phyloP scores from a whole-genome alignment of 1,140 invertebrate species.

The Cephus cinctus region DNA sequence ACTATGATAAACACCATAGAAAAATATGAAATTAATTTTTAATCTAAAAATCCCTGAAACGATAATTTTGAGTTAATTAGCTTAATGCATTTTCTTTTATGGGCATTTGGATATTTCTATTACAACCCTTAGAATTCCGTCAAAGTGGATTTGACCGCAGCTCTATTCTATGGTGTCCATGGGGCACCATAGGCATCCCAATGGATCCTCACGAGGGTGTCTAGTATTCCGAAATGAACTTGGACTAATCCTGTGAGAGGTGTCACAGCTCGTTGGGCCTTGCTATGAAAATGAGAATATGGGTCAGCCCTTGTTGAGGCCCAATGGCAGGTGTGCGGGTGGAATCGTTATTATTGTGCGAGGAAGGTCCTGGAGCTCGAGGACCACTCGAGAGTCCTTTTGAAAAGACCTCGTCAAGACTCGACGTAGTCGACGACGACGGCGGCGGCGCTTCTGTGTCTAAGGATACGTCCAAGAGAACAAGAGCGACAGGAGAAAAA shows the following conservation, averaged over 20 bases:
- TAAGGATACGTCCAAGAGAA: not conserved
- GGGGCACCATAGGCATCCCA: no score
- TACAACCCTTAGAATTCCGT: no score
- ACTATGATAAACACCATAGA: no score
- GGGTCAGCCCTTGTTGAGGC: constrained; percentile 17
- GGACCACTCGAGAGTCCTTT: constrained; percentile 29
- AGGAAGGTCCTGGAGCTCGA: constrained; percentile 15
- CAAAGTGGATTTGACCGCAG: no score
- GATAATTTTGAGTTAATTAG: no score
- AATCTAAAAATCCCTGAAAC: no score
- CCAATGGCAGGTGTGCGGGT: constrained; percentile 36
- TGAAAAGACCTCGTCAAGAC: constrained; percentile 15
- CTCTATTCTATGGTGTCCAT: no score
- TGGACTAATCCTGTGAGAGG: constrained; percentile 4
- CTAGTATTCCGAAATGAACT: no score
- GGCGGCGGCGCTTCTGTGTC: not conserved
- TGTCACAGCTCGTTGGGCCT: constrained; percentile 11
- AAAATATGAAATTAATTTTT: no score
- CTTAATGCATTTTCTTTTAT: no score
- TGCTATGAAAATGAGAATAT: constrained; percentile 26
- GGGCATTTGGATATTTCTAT: no score
- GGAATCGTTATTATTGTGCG: constrained; percentile 40
- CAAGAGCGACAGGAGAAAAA: not conserved
- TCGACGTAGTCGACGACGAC: not conserved
- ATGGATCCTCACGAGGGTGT: no score